Evolutionary conservation across 2,113 vertebrate species (phyloP), one percentile per base, ranked within the genome.

Genomic region (Crocuta crocuta): DNA sequence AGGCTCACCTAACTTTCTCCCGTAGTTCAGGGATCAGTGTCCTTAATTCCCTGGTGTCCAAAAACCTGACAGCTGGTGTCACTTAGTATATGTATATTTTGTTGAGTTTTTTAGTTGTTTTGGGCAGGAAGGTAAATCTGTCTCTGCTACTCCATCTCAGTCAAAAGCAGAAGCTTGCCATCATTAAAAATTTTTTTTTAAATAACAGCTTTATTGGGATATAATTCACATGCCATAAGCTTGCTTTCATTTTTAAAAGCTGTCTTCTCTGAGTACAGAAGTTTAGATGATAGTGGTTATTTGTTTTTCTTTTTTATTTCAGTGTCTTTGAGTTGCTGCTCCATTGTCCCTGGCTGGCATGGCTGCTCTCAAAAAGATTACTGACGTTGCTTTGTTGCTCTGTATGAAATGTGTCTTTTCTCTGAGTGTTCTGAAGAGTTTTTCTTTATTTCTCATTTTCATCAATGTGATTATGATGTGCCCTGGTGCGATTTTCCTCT

Each of bases 231-330:
- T 13, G 23, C 50, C 50, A 7, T 13, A 33, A 55, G n/a, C 53
- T 53, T 7, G 33, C 79, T n/a, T n/a, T 45, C 43, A 50, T 43
- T 73, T 68, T 17, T n/a, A 10, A 68, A 15, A 61, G 24, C 13
- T 2, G 2, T 12, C 35, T 86, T 66, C 71, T 83, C n/a, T 35
- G 19, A 31, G 23, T 10, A 11, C 9, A 58, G 45, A 48, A 1
- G 1, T 6, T 70, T 2, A 10, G 39, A 61, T 50, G 11, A 4
- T 3, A 2, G 19, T 0, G 1, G 5, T 0, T 17, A 8, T 39
- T 17, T 10, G 13, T n/a, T 26, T 8, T 12, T 55, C 35, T 45
- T 31, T 39, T 28, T 2, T 10, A 26, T 45, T 16, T 28, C 19
- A 0, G 19, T 3, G 4, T 43, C 68, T 78, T 48, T 10, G 31